Base-by-base conservation (phyloP, 2,113 vertebrate species). In the Muscicapa adusta region DNA sequence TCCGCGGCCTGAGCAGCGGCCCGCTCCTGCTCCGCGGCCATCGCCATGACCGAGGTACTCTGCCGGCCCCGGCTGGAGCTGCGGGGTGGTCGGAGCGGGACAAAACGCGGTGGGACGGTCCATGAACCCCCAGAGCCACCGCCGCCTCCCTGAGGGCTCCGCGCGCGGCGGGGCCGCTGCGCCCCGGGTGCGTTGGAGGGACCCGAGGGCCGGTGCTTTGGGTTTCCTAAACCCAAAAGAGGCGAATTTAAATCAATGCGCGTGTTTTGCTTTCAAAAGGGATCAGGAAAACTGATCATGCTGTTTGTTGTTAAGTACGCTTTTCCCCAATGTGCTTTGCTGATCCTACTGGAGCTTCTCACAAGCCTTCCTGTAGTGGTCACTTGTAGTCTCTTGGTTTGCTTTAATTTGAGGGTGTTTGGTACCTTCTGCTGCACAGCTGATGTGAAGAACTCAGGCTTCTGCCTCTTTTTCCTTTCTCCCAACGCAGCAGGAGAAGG, bases 401-500 rank as follows among this genome's bases (percentile, higher is more conserved):
- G 14, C 25, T 63, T 74, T 76, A 34, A 8, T 68, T 54, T 45
- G 50, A 42, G 58, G 23, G 9, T 4, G 0, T 68, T 68, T 18
- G 50, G 24, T 63, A 4, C 9, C 23, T 42, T 20, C 14, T 15
- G 2, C 26, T 57, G 58, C 72, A 9, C n/a, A 19, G 20, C 47
- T 62, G 13, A 18, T 18, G 51, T 6, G 51, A 62, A 75, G 51
- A 72, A 24, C 33, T 96, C 26, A 19, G 23, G 13, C 45, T 70
- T 88, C 56, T 79, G 16, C 8, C 47, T 68, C 48, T 65, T 70
- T 28, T 72, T 40, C 53, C 38, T 17, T 77, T 42, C 74, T 84
- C 91, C 22, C 77, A 42, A 4, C 71, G 22, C 80, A 96, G 94
- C 96, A 87, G 96, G 98, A 99, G 82, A 98, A 97, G 96, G 94